Percentiles rank a stretch among this genome's conserved stretches.
phyloP scores from a whole-genome alignment of 2,888 invertebrate species.

The Drosophila eohydei region DNA sequence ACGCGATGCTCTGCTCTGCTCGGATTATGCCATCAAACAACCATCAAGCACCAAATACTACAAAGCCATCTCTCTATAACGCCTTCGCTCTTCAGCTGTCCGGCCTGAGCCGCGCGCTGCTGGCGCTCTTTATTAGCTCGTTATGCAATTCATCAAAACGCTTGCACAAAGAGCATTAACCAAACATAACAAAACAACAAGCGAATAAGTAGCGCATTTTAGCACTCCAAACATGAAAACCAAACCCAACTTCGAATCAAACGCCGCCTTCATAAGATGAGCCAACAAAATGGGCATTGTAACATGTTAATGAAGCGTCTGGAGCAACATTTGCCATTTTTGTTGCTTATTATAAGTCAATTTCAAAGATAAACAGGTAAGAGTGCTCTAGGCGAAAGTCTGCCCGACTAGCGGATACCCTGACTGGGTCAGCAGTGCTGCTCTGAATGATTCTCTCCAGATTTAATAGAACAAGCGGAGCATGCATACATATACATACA shows the following conservation, averaged over 20 bases:
- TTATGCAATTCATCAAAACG: conserved; percentile 66
- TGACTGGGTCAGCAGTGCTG: background rate
- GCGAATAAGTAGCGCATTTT: conserved; percentile 25
- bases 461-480: no score
- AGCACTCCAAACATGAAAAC: conserved; percentile 14
- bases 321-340: background rate
- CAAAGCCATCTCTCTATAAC: background rate
- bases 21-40: conserved; percentile 61
- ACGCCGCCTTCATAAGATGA: conserved; percentile 2
- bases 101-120: no score
- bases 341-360: background rate
- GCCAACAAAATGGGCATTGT: background rate
- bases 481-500: background rate
- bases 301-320: background rate
- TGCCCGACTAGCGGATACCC: background rate
- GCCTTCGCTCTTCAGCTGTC: conserved; percentile 5
- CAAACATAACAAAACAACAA: conserved; percentile 10
- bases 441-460: no score
- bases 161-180: conserved; percentile 17
- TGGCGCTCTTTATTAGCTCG: conserved; percentile 50
- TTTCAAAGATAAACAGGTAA: background rate
- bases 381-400: background rate
- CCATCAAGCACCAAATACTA: conserved; percentile 7
- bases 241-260: conserved; percentile 2
- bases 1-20: conserved; percentile 60